These are phyloP conservation scores for Balanococcus diminutus DNA, from an alignment of 2,888 invertebrate genomes.

Conservation along the genomic window DNA sequence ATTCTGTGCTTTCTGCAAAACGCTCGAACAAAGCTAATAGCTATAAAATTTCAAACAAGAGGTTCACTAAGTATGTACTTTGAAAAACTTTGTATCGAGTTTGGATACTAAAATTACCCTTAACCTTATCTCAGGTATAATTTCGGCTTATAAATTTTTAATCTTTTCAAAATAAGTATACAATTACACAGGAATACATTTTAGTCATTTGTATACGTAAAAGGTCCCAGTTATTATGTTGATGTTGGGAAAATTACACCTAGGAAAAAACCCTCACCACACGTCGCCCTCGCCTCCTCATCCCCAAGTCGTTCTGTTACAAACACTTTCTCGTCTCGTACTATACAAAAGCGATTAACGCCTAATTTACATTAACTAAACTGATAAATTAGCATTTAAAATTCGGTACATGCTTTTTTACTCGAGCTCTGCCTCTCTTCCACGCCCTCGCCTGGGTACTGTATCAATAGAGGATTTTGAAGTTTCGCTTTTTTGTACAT, in stretches of 20 bases:
- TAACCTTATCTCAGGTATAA: background rate
- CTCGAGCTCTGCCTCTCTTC: background rate
- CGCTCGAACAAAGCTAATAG: too few relatives aligned
- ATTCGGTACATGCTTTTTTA: constrained; percentile 6
- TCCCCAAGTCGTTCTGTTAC: background rate
- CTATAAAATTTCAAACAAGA: background rate
- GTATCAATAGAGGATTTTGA: background rate
- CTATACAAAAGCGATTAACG: constrained; percentile 29
- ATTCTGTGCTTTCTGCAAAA: too few relatives aligned
- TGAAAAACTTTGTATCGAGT: background rate
- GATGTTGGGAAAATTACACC: background rate
- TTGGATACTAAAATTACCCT: background rate
- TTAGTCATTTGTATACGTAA: background rate
- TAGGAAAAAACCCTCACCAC: background rate
- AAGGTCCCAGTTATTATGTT: background rate
- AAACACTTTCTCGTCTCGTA: constrained; percentile 12
- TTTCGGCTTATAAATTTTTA: background rate
- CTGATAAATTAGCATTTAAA: constrained; percentile 42
- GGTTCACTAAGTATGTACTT: too few relatives aligned
- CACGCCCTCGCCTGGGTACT: background rate
- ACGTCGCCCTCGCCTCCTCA: background rate
- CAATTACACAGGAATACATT: background rate
- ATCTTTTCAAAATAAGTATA: background rate
- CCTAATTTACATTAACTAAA: constrained; percentile 14
- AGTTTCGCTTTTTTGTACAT: background rate